Percentiles rank a stretch among this genome's conserved stretches.
Evolutionary conservation across 1,140 invertebrate genomes (phyloP).

Genomic region (Pteromalus puparum): DNA sequence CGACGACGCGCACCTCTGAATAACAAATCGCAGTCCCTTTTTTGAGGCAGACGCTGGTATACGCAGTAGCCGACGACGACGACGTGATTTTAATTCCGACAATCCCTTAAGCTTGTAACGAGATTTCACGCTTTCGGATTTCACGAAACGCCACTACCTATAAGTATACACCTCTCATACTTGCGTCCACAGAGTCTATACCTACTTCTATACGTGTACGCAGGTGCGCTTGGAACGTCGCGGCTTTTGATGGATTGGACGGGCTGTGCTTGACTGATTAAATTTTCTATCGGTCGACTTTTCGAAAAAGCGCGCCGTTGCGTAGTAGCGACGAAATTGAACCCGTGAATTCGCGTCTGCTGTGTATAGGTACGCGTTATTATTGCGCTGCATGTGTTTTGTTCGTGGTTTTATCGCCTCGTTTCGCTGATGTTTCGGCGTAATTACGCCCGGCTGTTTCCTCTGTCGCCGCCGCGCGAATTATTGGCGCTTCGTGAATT

Average conservation of each 20-base stretch:
- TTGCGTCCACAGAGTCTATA: slow-evolving; percentile 43
- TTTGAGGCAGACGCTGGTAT: not conserved
- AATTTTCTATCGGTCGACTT: slow-evolving; percentile 14
- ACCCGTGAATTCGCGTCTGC: not conserved
- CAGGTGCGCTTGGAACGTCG: not conserved
- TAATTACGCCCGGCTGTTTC: too few species aligned
- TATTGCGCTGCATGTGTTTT: too few species aligned
- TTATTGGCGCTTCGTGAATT: too few species aligned
- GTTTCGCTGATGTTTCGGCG: too few species aligned
- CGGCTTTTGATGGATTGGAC: slow-evolving; percentile 46
- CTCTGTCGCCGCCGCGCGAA: too few species aligned
- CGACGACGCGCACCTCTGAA: slow-evolving; percentile 5
- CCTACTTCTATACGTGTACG: slow-evolving; percentile 20
- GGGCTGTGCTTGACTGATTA: slow-evolving; percentile 32
- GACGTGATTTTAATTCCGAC: slow-evolving; percentile 65
- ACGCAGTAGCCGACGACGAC: slow-evolving; percentile 53
- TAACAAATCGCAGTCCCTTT: slow-evolving; percentile 3
- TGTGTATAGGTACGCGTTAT: too few species aligned
- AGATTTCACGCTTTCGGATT: slow-evolving; percentile 71
- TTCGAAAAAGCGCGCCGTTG: not conserved
- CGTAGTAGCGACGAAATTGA: slow-evolving; percentile 2
- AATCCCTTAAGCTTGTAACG: slow-evolving; percentile 67
- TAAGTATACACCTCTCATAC: not conserved
- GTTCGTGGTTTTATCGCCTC: too few species aligned
- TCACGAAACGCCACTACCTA: slow-evolving; percentile 58